Evolutionary conservation across 1,140 invertebrate genomes (phyloP), one percentile per base, ranked within the genome.

Genomic region (Rhyzopertha dominica): DNA sequence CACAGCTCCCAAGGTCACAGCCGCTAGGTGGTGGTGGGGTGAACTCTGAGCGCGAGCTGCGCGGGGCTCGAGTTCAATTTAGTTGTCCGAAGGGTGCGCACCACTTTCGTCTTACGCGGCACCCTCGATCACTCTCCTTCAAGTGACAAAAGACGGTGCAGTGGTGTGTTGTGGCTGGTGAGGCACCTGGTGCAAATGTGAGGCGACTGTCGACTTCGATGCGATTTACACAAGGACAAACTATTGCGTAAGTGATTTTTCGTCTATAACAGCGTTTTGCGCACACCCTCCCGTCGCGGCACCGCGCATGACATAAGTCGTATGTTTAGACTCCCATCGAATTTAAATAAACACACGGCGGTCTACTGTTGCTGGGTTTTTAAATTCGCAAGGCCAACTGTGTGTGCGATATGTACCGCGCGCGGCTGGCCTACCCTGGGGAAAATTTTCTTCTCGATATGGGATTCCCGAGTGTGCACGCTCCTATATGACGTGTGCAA

Each of bases 221-320:
- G 46, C 38, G 43, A 51, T 31, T 53, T 52, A 52, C n/a, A n/a
- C 58, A 65, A 65, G 62, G 62, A 63, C 61, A 51, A 56, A 48
- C 38, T 63, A 54, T 65, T 65, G 62, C 62, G 62, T 65, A 65
- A 65, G 62, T 62, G 58, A n/a, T n/a, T 58, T 60, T 61, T 56
- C 51, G 39, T 40, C 52, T 52, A n/a, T 59, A 54, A 49, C 49
- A 42, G 44, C 47, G 57, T 47, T 59, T 57, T 53, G 59, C 59
- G 57, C 55, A 62, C 59, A 59, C 59, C 59, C 59, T 59, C 48
- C 29, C 38, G 19, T 32, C 17, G 16, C 16, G n/a, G 31, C 43
- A 22, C 20, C 25, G 57, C 57, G 59, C 57, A 59, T 61, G 59
- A 59, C 57, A 56, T 54, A 49, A 45, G 28, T 36, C 35, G n/a